These are phyloP conservation scores for Tenodera sinensis DNA, from an alignment of 2,888 invertebrate genomes.

Conservation along the genomic window DNA sequence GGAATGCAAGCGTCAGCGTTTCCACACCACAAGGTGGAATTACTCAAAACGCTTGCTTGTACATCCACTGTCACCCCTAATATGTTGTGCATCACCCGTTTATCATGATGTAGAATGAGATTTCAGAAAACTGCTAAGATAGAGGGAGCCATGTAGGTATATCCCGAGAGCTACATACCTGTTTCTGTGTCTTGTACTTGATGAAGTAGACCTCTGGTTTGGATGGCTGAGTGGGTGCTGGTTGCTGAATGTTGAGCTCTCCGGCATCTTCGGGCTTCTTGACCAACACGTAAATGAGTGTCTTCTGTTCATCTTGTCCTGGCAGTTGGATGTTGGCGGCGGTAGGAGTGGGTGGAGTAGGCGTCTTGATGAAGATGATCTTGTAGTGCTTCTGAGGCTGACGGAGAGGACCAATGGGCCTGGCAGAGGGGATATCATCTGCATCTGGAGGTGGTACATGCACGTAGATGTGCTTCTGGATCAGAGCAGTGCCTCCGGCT, in stretches of 20 bases:
- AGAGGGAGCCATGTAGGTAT: too few species aligned
- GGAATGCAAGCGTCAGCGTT: too few species aligned
- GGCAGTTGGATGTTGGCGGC: constrained; percentile 71
- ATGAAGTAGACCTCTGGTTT: constrained; percentile 91
- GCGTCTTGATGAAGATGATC: constrained; percentile 90
- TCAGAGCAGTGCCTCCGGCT: constrained; percentile 44
- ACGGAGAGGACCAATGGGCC: constrained; percentile 51
- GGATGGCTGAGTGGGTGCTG: constrained; percentile 79
- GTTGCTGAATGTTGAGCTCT: constrained; percentile 72
- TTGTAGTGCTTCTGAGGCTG: constrained; percentile 84
- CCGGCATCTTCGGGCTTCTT: constrained; percentile 84
- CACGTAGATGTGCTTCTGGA: constrained; percentile 86
- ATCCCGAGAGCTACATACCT: too few species aligned
- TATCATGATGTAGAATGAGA: too few species aligned
- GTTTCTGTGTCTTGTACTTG: constrained; percentile 69
- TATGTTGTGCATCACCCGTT: too few species aligned
- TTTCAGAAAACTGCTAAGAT: too few species aligned
- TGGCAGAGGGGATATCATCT: constrained; percentile 58
- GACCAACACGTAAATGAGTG: constrained; percentile 82
- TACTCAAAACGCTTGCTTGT: too few species aligned
- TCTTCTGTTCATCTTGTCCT: constrained; percentile 77
- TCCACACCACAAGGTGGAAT: too few species aligned
- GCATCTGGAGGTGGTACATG: constrained; percentile 87
- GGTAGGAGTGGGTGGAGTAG: constrained; percentile 76
- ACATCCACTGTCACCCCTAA: too few species aligned